These are phyloP conservation scores for Conchocele bisecta DNA, from an alignment of 2,888 invertebrate species.

Conservation along the genomic window DNA sequence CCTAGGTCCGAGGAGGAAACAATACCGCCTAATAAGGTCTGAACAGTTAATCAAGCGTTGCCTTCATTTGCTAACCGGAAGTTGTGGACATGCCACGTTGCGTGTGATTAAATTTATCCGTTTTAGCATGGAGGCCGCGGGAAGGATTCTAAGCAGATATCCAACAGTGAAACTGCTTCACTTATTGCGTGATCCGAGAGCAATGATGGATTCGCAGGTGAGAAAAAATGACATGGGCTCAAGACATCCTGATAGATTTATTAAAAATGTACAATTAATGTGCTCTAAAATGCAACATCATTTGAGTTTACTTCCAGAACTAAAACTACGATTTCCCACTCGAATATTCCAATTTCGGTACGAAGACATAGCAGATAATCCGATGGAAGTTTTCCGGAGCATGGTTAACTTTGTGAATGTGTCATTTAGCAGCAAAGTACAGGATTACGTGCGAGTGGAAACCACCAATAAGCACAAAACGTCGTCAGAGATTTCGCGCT, in stretches of 20 bases:
- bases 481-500: neutral
- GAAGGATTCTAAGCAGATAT: conserved; percentile 11
- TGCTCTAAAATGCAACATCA: conserved; percentile 32
- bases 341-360: conserved; percentile 31
- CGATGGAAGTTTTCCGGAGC: neutral
- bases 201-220: conserved; percentile 55
- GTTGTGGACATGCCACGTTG: conserved; percentile 20
- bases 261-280: conserved; percentile 13
- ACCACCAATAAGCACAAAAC: neutral
- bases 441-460: conserved; percentile 10
- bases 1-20: too few species aligned
- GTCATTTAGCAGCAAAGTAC: conserved; percentile 2
- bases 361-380: conserved; percentile 34
- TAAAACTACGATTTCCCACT: conserved; percentile 12
- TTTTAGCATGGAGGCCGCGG: conserved; percentile 31
- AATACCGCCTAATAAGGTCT: too few species aligned
- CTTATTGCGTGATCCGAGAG: conserved; percentile 48
- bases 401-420: conserved; percentile 33
- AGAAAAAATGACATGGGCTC: conserved; percentile 40
- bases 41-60: too few species aligned
- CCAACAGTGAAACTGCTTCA: conserved; percentile 39
- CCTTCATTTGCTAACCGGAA: conserved; percentile 18
- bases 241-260: neutral
- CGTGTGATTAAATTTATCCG: conserved; percentile 43
- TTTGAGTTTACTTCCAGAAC: conserved; percentile 6